phyloP scores from a whole-genome alignment of 1,140 invertebrate species.

The Calycopis cecrops region DNA sequence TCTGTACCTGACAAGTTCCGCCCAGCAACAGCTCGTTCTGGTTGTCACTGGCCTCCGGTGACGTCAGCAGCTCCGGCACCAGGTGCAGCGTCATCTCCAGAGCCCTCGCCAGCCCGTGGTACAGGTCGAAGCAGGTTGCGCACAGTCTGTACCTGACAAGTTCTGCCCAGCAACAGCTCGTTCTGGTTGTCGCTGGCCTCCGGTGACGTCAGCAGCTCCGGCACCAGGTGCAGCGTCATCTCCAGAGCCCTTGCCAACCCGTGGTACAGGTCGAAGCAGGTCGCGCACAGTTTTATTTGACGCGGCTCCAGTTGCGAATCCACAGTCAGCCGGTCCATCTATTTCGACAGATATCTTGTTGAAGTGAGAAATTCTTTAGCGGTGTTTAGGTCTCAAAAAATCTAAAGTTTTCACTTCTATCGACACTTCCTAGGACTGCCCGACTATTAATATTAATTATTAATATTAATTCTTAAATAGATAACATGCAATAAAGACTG shows the following conservation, averaged over 20 bases:
- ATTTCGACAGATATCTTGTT: no score
- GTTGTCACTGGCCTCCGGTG: slow-evolving; percentile 46
- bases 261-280: slow-evolving; percentile 77
- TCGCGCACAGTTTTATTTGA: slow-evolving; percentile 89
- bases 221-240: slow-evolving; percentile 83
- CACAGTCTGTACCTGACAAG: slow-evolving; percentile 61
- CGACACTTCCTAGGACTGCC: no score
- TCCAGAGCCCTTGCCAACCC: slow-evolving; percentile 81
- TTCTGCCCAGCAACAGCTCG: slow-evolving; percentile 55
- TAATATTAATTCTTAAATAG: no score
- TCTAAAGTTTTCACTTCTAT: no score
- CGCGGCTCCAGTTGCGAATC: slow-evolving; percentile 79
- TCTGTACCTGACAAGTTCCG: slow-evolving; percentile 64
- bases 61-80: slow-evolving; percentile 65
- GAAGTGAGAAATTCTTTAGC: no score
- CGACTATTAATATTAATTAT: no score
- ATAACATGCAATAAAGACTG: no score
- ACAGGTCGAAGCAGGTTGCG: slow-evolving; percentile 68
- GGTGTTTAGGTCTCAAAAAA: no score
- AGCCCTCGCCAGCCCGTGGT: slow-evolving; percentile 76
- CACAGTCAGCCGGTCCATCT: slow-evolving; percentile 79
- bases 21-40: slow-evolving; percentile 58
- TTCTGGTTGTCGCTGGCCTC: slow-evolving; percentile 54
- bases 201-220: slow-evolving; percentile 50
- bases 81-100: slow-evolving; percentile 87